Conservation (phyloP, 2,113 vertebrate genomes). For the Corynorhinus townsendii region DNA sequence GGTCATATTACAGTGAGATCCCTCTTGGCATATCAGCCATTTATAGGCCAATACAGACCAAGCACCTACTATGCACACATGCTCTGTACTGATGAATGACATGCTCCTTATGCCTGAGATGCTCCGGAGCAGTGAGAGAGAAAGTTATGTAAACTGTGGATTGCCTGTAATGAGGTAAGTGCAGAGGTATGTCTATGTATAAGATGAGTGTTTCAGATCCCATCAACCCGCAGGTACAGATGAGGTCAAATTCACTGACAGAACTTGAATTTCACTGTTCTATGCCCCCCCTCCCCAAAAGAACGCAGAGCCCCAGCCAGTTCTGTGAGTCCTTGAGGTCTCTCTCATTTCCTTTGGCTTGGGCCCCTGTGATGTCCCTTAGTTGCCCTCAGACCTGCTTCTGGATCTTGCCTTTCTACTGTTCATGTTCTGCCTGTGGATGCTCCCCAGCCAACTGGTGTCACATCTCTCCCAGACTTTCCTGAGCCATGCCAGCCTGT, state of each 20-base stretch:
- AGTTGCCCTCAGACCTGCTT: neutral
- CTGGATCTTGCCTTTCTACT: neutral
- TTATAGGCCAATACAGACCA: neutral
- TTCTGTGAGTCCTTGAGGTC: neutral
- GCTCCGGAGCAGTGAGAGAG: neutral
- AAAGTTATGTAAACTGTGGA: neutral
- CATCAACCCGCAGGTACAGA: neutral
- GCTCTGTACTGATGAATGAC: neutral
- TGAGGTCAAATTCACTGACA: neutral
- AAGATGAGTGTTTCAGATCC: neutral
- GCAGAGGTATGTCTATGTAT: neutral
- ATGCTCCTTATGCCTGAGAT: neutral
- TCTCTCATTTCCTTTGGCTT: neutral
- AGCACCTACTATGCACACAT: neutral
- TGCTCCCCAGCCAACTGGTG: accelerated
- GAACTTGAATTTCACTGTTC: neutral
- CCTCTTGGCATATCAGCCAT: neutral
- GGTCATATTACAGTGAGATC: neutral
- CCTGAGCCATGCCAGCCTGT: neutral
- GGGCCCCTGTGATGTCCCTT: neutral
- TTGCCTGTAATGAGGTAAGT: neutral
- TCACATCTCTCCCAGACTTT: accelerated
- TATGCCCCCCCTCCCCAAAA: no score
- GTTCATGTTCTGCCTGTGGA: neutral
- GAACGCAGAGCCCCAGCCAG: neutral